phyloP scores from a whole-genome alignment of 2,888 invertebrate species.

The Agrilus cyanescens region DNA sequence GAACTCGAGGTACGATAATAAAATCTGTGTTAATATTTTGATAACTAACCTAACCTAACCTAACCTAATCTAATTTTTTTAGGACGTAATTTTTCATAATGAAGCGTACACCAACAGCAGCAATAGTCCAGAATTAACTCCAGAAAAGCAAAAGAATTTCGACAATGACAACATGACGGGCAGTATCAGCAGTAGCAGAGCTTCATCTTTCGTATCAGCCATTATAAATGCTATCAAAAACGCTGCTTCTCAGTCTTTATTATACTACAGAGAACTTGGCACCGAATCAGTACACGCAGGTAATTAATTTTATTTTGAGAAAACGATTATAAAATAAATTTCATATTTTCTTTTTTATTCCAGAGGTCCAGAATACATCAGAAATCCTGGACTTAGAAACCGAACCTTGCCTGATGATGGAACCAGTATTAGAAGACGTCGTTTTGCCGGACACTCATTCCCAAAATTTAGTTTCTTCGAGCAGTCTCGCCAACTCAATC shows the following conservation, averaged over 20 bases:
- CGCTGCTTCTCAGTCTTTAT: constrained; percentile 34
- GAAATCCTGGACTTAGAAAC: constrained; percentile 74
- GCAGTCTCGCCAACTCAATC: constrained; percentile 36
- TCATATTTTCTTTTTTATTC: constrained; percentile 6
- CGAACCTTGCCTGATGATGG: constrained; percentile 72
- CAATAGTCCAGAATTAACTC: constrained; percentile 56
- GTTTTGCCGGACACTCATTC: constrained; percentile 52
- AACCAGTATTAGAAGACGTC: constrained; percentile 59
- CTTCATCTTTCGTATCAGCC: constrained; percentile 57
- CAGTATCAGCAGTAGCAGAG: constrained; percentile 48
- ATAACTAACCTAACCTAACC: neutral
- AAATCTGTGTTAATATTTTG: neutral
- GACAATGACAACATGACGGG: constrained; percentile 21
- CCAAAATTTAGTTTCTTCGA: constrained; percentile 54
- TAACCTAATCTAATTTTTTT: constrained; percentile 14
- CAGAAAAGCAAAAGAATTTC: constrained; percentile 36
- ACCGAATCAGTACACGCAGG: constrained; percentile 28
- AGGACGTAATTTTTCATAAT: constrained; percentile 69
- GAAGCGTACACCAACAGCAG: constrained; percentile 65
- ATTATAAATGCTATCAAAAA: constrained; percentile 60
- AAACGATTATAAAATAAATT: neutral
- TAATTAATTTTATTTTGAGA: constrained; percentile 11
- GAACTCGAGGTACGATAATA: constrained; percentile 52
- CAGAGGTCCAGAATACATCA: constrained; percentile 60
- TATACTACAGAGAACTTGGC: constrained; percentile 25